These are phyloP conservation scores for Caenorhabditis sp. DNA, from an alignment of 2,888 invertebrate species.

Conservation along the genomic window DNA sequence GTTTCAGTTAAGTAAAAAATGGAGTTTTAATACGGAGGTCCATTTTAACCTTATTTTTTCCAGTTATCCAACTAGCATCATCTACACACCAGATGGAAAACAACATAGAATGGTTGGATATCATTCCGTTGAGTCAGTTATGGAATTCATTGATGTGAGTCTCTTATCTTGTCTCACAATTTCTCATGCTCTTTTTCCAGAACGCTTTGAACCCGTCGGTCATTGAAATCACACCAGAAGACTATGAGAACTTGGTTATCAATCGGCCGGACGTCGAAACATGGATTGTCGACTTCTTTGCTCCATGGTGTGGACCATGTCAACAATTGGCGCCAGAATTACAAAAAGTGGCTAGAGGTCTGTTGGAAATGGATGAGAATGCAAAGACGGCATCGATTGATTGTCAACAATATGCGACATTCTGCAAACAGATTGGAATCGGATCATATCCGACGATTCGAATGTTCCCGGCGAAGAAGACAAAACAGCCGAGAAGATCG, in stretches of 20 bases:
- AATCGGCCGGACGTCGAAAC: conserved; percentile 75
- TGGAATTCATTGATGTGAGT: conserved; percentile 77
- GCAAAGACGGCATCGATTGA: conserved; percentile 75
- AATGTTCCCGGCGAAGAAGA: conserved; percentile 77
- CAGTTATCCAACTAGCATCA: conserved; percentile 79
- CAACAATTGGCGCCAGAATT: conserved; percentile 79
- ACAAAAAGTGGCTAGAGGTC: conserved; percentile 76
- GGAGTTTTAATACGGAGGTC: no score
- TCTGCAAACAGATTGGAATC: conserved; percentile 77
- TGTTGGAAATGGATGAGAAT: conserved; percentile 40
- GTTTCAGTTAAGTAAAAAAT: no score
- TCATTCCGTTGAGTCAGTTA: conserved; percentile 76
- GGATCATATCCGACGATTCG: conserved; percentile 79
- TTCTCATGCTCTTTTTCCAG: conserved; percentile 24
- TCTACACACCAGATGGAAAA: conserved; percentile 73
- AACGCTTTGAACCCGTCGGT: conserved; percentile 75
- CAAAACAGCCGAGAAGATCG: conserved; percentile 40
- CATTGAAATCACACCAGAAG: conserved; percentile 75
- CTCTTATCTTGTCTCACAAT: not conserved
- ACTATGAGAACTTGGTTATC: conserved; percentile 75
- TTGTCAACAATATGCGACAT: conserved; percentile 76
- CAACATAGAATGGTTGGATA: conserved; percentile 73
- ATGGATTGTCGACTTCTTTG: conserved; percentile 81
- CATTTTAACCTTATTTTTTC: conserved; percentile 14
- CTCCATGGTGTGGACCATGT: conserved; percentile 82